A percentile compares a stretch with the other conserved stretches of the same genome.
Conservation (phyloP, 2,797 vertebrate species). For the Crenuchus spilurus region DNA sequence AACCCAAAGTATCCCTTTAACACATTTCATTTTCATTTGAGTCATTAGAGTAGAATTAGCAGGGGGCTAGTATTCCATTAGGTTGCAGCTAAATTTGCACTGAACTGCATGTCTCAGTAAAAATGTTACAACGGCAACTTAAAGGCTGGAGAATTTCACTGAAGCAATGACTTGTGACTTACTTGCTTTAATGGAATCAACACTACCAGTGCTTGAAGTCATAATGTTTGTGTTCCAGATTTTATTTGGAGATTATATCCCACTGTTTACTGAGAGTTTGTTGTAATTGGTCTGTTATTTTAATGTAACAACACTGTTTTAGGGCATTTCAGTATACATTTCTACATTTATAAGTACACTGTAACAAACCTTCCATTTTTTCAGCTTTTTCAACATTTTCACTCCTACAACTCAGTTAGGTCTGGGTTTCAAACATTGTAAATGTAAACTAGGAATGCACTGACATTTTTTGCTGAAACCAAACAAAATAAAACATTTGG, state of each 20-base stretch:
- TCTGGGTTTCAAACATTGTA: too few species aligned
- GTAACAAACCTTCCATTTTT: too few species aligned
- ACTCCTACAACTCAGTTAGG: too few species aligned
- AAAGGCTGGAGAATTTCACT: not conserved
- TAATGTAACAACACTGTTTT: too few species aligned
- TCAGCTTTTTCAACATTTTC: too few species aligned
- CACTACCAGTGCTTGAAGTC: not conserved
- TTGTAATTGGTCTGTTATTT: too few species aligned
- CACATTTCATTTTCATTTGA: constrained; percentile 52
- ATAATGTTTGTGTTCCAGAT: not conserved
- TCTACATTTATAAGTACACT: too few species aligned
- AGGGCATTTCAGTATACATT: too few species aligned
- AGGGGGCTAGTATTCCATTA: constrained; percentile 30
- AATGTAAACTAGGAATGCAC: too few species aligned
- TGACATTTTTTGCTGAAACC: too few species aligned
- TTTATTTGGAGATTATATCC: not conserved
- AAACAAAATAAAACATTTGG: too few species aligned
- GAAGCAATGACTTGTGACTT: not conserved
- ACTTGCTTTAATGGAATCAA: not conserved
- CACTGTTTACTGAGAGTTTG: not conserved
- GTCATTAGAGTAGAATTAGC: constrained; percentile 44
- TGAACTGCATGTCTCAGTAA: not conserved
- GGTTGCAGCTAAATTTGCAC: constrained; percentile 23
- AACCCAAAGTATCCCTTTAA: constrained; percentile 11
- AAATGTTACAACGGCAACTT: not conserved